These are phyloP conservation scores for Popillia japonica DNA, from an alignment of 1,140 invertebrate genomes.

Conservation along the genomic window DNA sequence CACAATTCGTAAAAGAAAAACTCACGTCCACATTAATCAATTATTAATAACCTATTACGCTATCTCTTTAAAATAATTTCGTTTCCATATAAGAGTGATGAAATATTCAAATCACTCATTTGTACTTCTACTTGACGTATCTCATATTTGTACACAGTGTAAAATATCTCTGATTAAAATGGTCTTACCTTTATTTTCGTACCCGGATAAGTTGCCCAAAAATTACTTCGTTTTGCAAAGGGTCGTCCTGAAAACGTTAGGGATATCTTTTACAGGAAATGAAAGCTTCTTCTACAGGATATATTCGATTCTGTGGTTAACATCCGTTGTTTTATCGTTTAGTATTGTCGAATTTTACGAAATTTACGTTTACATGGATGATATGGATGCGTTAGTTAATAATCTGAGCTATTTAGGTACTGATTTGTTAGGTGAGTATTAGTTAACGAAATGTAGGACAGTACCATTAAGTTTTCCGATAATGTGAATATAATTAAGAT, in stretches of 20 bases:
- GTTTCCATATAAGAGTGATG: too few relatives aligned
- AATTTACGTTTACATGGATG: constrained; percentile 20
- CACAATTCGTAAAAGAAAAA: too few relatives aligned
- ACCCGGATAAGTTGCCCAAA: not conserved
- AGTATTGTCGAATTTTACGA: constrained; percentile 35
- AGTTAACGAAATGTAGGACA: too few relatives aligned
- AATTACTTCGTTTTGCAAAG: constrained; percentile 34
- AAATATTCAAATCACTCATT: too few relatives aligned
- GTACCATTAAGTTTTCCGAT: too few relatives aligned
- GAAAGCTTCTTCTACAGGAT: not conserved
- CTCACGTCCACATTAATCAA: too few relatives aligned
- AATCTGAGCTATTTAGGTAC: constrained; percentile 37
- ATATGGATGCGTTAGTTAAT: constrained; percentile 31
- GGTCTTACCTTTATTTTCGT: not conserved
- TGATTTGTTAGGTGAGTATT: constrained; percentile 27
- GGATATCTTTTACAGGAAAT: constrained; percentile 15
- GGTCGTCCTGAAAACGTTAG: not conserved
- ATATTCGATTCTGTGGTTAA: constrained; percentile 16
- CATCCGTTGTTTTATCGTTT: not conserved
- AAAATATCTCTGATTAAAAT: too few relatives aligned
- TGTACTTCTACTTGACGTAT: too few relatives aligned
- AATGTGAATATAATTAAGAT: too few relatives aligned
- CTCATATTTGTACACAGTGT: too few relatives aligned
- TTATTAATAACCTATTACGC: too few relatives aligned
- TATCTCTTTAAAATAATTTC: too few relatives aligned